Percentiles rank a stretch among this genome's conserved stretches.
These are phyloP conservation scores for Eurystomus gularis DNA, from an alignment of 2,113 vertebrate species.

Conservation along the genomic window DNA sequence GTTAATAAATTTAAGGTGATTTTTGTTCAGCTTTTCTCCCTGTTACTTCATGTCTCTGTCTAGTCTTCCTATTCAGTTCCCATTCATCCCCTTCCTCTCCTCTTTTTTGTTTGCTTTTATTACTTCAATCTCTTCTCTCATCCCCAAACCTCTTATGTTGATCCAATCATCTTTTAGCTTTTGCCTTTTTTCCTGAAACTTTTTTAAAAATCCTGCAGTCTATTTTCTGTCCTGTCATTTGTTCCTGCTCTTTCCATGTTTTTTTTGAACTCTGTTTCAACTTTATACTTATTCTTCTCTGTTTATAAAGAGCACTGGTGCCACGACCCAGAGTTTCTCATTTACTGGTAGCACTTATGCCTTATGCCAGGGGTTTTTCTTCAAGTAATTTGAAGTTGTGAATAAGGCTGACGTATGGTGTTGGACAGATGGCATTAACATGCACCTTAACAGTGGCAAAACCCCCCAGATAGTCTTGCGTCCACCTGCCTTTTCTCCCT, in stretches of 20 bases:
- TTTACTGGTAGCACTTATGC: background rate
- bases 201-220: background rate
- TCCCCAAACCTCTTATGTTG: background rate
- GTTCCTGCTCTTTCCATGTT: background rate
- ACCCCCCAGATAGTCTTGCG: background rate
- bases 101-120: background rate
- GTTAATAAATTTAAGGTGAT: background rate
- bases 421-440: background rate
- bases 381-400: background rate
- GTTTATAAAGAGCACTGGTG: background rate
- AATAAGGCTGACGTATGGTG: background rate
- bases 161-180: background rate
- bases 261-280: background rate
- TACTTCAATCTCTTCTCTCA: background rate
- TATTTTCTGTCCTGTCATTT: background rate
- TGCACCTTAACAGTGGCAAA: background rate
- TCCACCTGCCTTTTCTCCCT: background rate
- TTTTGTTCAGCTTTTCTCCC: background rate
- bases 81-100: background rate
- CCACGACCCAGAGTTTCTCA: background rate
- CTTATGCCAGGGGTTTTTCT: background rate
- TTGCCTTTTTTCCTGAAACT: background rate
- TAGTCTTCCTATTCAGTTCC: background rate
- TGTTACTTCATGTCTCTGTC: background rate
- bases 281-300: background rate